Evolutionary conservation across 2,113 vertebrate genomes (phyloP), one percentile per base, ranked within the genome.

Genomic region (Enhydra lutris): DNA sequence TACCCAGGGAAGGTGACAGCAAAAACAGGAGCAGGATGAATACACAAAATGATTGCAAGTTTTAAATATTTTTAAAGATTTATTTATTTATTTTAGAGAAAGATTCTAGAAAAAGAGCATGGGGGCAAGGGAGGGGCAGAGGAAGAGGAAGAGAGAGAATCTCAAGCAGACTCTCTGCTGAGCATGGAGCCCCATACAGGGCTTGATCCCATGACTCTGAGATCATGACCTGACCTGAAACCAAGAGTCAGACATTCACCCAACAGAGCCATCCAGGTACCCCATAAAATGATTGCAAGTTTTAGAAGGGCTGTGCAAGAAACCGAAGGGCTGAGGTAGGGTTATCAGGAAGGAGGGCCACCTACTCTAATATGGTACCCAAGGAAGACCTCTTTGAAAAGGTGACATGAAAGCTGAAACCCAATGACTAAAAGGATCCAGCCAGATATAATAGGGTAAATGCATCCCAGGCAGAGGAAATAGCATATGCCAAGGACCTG

Each of bases 311-410:
- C 63, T 52, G 26, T 39, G 24, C n/a, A 67, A 80, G n/a, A 85
- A 59, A 47, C 14, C 55, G 23, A 31, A 63, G 17, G 34, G 34
- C 26, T 63, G 23, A n/a, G 4, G 17, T 59, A 55, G 61, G 36
- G 21, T 47, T 57, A 20, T 31, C 34, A 20, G 17, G n/a, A 13
- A 18, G 61, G 12, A 63, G 18, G 31, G 8, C 9, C 7, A 12
- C 4, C 17, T 69, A 12, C 3, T 24, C 52, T 59, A 15, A 45
- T 7, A 13, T 0, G 0, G 15, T 55, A 8, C 1, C 55, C 71
- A 47, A 7, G 29, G 82, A 39, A 55, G 17, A 21, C 7, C 61
- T 57, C 31, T 82, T 36, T 31, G 50, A 39, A 74, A 89, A 59
- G 15, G 69, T 69, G 39, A 36, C 7, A 12, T 50, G n/a, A 36